Percentiles rank a stretch among this genome's conserved stretches.
phyloP scores from a whole-genome alignment of 2,888 invertebrate genomes.

The Petrolisthes cinctipes region DNA sequence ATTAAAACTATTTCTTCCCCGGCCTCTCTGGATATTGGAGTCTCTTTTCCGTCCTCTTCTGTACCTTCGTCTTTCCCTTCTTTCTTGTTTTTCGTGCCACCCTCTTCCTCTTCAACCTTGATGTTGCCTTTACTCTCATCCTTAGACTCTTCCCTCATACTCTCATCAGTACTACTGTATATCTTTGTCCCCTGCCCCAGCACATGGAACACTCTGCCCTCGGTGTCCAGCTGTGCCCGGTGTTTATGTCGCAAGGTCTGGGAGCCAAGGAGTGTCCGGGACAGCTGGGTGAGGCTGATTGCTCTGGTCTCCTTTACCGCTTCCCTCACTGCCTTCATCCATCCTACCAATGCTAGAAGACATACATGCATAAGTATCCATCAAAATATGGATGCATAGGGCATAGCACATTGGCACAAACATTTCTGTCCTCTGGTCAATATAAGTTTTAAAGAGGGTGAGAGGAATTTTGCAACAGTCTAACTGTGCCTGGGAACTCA shows the following conservation, averaged over 20 bases:
- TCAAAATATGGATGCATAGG: too few species aligned
- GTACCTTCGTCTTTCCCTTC: background rate
- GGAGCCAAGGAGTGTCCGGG: background rate
- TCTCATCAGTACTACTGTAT: background rate
- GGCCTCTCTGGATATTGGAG: background rate
- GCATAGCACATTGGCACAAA: too few species aligned
- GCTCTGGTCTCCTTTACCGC: background rate
- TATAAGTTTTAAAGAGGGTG: too few species aligned
- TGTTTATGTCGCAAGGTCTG: background rate
- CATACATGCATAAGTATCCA: background rate
- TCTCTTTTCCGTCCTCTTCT: conserved; percentile 4
- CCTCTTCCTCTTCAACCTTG: background rate
- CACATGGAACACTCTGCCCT: background rate
- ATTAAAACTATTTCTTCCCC: background rate
- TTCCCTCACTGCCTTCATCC: background rate
- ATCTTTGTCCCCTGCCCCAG: background rate
- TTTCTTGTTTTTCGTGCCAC: background rate
- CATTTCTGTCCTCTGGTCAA: too few species aligned
- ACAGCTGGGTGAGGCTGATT: background rate
- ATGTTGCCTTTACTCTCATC: background rate
- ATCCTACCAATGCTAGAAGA: background rate
- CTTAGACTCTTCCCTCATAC: background rate
- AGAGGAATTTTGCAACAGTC: too few species aligned
- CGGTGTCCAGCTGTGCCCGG: background rate
- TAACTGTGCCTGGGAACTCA: too few species aligned